These are phyloP conservation scores for Etheostoma spectabile DNA, from an alignment of 2,113 vertebrate genomes.

Conservation along the genomic window DNA sequence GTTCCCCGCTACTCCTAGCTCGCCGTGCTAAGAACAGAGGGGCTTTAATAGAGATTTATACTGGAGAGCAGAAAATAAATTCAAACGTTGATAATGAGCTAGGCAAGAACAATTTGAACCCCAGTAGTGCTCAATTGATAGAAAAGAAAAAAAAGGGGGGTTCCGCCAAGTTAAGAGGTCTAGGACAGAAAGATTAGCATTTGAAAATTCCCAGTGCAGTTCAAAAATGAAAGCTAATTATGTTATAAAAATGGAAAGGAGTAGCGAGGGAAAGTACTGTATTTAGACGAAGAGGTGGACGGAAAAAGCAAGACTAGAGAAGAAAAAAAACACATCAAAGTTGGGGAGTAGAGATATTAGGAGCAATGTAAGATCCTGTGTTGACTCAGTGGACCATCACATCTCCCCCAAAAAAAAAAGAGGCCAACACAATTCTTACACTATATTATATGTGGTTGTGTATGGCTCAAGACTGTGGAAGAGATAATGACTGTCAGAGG, in stretches of 20 bases:
- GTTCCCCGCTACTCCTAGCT: conserved; percentile 78
- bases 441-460: conserved; percentile 45
- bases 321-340: conserved; percentile 63
- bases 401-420: conserved; percentile 41
- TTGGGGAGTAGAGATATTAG: conserved; percentile 67
- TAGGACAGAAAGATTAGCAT: conserved; percentile 91
- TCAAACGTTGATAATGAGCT: conserved; percentile 90
- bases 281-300: conserved; percentile 33
- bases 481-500: conserved; percentile 69
- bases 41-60: conserved; percentile 91
- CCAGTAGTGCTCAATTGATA: conserved; percentile 85
- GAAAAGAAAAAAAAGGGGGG: conserved; percentile 62
- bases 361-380: conserved; percentile 58
- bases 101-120: conserved; percentile 89
- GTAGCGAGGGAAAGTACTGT: conserved; percentile 36
- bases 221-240: conserved; percentile 90
- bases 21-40: conserved; percentile 79
- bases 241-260: conserved; percentile 79
- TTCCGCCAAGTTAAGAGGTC: conserved; percentile 87
- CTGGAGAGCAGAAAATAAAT: conserved; percentile 82
- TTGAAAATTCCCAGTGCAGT: conserved; percentile 82
- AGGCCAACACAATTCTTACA: conserved; percentile 74
- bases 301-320: conserved; percentile 6
- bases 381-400: conserved; percentile 77
- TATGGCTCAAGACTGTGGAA: conserved; percentile 61